phyloP scores from a whole-genome alignment of 2,113 vertebrate genomes.

The Miniopterus natalensis region DNA sequence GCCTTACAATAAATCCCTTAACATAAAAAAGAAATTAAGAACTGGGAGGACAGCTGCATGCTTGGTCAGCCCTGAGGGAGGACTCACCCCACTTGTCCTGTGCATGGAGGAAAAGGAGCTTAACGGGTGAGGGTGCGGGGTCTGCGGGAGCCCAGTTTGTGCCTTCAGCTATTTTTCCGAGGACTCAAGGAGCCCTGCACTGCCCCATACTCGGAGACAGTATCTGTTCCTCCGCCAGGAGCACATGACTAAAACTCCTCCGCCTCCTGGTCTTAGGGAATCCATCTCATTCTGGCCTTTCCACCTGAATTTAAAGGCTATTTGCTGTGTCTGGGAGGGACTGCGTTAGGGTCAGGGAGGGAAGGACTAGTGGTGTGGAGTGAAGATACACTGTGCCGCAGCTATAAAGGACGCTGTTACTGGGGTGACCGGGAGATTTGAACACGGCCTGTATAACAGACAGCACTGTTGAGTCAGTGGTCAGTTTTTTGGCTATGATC shows the following conservation, averaged over 20 bases:
- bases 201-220: neutral
- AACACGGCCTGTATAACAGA: neutral
- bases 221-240: neutral
- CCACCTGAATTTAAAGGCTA: neutral
- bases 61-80: neutral
- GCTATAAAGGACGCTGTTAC: neutral
- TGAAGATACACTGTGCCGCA: neutral
- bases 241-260: neutral
- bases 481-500: neutral
- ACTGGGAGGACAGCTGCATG: neutral
- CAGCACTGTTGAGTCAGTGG: neutral
- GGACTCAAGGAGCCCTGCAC: neutral
- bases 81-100: neutral
- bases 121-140: rapidly evolving
- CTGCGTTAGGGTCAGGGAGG: no score
- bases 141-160: neutral
- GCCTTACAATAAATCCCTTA: neutral
- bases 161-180: neutral
- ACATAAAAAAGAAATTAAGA: neutral
- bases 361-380: neutral
- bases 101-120: neutral
- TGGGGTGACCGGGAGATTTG: neutral
- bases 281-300: neutral
- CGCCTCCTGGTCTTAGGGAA: neutral
- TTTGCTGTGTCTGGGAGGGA: neutral